Evolutionary conservation across 2,797 vertebrate genomes (phyloP).

Genomic region (Fringilla coelebs): DNA sequence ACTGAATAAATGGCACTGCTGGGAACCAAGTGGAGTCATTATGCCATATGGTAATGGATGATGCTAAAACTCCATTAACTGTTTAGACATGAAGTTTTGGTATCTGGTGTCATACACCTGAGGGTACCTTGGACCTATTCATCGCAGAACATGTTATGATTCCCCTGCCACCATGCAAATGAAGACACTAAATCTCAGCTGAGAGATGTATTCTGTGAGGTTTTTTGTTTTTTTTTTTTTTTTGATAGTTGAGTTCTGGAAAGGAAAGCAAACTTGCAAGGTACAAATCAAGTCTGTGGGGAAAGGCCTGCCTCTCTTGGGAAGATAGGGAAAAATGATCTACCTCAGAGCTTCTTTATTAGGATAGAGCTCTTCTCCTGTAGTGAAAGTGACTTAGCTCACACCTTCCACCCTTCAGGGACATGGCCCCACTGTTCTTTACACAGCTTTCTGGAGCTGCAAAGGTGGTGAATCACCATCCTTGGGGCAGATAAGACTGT

Average conservation of each 20-base stretch:
- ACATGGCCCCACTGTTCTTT: rapidly evolving
- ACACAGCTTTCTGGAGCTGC: background rate
- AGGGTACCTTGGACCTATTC: background rate
- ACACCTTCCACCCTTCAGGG: background rate
- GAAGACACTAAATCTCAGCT: background rate
- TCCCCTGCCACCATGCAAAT: background rate
- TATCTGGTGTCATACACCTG: background rate
- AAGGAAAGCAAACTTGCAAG: background rate
- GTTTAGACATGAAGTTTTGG: background rate
- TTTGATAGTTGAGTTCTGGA: background rate
- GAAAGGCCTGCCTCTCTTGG: background rate
- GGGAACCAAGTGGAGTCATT: rapidly evolving
- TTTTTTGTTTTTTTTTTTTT: background rate
- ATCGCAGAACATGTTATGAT: rapidly evolving
- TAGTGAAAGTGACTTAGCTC: background rate
- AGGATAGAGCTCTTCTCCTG: background rate
- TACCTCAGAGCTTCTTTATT: background rate
- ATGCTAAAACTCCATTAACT: background rate
- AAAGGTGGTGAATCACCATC: rapidly evolving
- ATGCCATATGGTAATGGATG: rapidly evolving
- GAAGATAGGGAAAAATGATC: background rate
- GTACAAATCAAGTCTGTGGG: background rate
- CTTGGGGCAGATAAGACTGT: background rate
- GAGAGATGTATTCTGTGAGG: background rate
- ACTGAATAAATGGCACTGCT: background rate